A percentile compares a stretch with the other conserved stretches of the same genome.
phyloP scores from a whole-genome alignment of 2,888 invertebrate species.

The Psococerastis gibbosa region DNA sequence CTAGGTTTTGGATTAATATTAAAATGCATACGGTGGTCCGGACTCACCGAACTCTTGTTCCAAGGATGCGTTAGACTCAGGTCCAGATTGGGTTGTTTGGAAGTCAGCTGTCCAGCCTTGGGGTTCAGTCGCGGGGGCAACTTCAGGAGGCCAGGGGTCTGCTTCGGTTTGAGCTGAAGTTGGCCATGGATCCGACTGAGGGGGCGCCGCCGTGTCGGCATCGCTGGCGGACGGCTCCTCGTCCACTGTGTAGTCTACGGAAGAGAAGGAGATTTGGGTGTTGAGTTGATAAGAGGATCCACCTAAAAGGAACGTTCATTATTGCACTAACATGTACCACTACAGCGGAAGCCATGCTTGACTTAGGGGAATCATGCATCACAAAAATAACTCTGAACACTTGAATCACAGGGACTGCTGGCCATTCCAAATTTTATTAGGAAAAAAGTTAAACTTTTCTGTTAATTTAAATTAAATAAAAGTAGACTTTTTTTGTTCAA shows the following conservation, averaged over 20 bases:
- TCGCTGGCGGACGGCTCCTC: conserved; percentile 39
- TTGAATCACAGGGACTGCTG: too few relatives aligned
- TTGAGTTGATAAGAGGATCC: conserved; percentile 29
- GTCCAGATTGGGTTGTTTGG: conserved; percentile 2
- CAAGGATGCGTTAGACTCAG: conserved; percentile 1
- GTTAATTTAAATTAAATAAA: too few relatives aligned
- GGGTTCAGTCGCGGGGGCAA: neutral
- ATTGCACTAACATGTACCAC: conserved; percentile 9
- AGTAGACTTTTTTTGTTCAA: too few relatives aligned
- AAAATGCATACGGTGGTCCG: too few relatives aligned
- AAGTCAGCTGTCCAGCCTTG: conserved; percentile 6
- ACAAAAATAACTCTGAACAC: too few relatives aligned
- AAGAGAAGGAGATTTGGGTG: conserved; percentile 79
- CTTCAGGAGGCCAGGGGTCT: neutral
- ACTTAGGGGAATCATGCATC: neutral
- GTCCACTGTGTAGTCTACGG: conserved; percentile 81
- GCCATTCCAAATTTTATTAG: too few relatives aligned
- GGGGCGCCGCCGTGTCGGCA: conserved; percentile 27
- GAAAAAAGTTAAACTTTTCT: too few relatives aligned
- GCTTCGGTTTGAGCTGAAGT: conserved; percentile 18
- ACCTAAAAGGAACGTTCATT: conserved; percentile 8
- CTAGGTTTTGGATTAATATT: too few relatives aligned
- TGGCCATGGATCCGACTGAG: conserved; percentile 20
- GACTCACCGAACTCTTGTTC: conserved; percentile 9
- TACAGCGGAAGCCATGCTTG: conserved; percentile 8